Conservation (phyloP, 1,140 invertebrate genomes). For the Semibalanus balanoides region DNA sequence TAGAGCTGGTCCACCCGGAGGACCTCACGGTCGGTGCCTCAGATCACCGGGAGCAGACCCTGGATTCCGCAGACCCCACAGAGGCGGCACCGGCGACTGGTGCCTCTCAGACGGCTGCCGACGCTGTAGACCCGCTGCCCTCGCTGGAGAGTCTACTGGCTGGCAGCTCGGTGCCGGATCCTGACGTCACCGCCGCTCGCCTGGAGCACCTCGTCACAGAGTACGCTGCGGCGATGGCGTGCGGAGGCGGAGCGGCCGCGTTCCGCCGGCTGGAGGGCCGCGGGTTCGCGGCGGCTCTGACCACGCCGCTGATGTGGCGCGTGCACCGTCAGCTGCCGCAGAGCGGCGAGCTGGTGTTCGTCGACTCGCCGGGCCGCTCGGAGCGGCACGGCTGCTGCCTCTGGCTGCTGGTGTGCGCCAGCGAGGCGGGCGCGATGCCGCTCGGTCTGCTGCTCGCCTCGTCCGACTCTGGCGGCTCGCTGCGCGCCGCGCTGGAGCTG, state of each 20-base stretch:
- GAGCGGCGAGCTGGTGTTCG: slow-evolving; percentile 8
- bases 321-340: slow-evolving; percentile 9
- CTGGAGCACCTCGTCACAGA: neutral
- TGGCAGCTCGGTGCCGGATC: neutral
- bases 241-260: no score
- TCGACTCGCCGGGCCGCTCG: slow-evolving; percentile 12
- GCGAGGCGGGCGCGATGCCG: neutral
- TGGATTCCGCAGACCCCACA: neutral
- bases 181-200: no score
- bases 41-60: no score
- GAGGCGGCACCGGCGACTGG: no score
- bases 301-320: slow-evolving; percentile 10
- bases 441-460: neutral
- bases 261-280: neutral
- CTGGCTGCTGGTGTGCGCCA: slow-evolving; percentile 3
- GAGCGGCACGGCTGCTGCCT: slow-evolving; percentile 15
- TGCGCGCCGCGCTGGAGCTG: neutral
- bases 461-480: neutral
- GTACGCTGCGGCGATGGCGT: neutral
- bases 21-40: no score
- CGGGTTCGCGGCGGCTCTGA: neutral
- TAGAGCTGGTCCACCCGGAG: neutral
- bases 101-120: no score
- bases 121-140: neutral
- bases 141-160: neutral